Conservation (phyloP, 1,140 invertebrate species). For the Venustaconcha ellipsiformis region DNA sequence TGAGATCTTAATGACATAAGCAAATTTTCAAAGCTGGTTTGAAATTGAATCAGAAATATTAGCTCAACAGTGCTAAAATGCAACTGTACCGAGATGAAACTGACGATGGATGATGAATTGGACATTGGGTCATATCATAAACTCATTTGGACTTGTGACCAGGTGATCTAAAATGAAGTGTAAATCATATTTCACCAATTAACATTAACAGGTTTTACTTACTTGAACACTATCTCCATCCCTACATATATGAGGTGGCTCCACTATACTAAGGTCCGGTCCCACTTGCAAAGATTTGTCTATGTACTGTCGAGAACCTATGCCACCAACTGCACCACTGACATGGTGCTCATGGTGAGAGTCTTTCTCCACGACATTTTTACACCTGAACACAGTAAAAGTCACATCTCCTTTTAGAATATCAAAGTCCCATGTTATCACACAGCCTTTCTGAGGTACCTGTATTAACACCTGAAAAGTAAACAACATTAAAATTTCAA, state of each 20-base stretch:
- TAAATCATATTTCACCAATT: too few relatives aligned
- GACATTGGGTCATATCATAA: too few relatives aligned
- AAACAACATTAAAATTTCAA: background rate
- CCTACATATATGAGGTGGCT: conserved; percentile 84
- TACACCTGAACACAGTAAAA: conserved; percentile 86
- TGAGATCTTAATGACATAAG: too few relatives aligned
- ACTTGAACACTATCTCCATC: conserved; percentile 96
- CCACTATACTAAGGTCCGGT: conserved; percentile 82
- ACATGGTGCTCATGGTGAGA: conserved; percentile 61
- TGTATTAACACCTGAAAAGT: conserved; percentile 75
- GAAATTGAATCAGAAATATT: too few relatives aligned
- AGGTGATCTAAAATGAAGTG: too few relatives aligned
- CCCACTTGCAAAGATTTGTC: conserved; percentile 85
- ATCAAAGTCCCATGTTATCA: conserved; percentile 98
- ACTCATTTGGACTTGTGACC: too few relatives aligned
- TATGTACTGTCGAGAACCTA: conserved; percentile 70
- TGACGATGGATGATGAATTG: too few relatives aligned
- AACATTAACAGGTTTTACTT: conserved; percentile 8
- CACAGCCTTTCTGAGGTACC: conserved; percentile 86
- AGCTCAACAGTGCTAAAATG: too few relatives aligned
- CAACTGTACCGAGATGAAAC: too few relatives aligned
- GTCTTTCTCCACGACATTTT: conserved; percentile 66
- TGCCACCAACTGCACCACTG: conserved; percentile 57
- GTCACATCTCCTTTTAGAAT: conserved; percentile 89
- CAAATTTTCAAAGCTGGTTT: too few relatives aligned